Base-by-base conservation (phyloP, 2,113 vertebrate genomes). In the Odontophorus gujanensis region DNA sequence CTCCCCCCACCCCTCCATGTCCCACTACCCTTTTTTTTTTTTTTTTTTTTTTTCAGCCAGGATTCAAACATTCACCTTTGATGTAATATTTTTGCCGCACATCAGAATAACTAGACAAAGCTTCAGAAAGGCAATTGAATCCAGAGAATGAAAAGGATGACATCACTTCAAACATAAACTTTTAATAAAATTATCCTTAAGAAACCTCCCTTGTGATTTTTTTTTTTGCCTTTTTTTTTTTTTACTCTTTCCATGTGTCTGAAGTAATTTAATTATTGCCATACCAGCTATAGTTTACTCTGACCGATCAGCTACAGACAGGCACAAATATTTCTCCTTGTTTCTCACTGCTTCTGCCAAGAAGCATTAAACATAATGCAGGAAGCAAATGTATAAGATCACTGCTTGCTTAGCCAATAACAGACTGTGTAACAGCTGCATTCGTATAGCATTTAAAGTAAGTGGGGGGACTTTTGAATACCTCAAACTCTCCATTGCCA, bases 71-170 rank as follows among this genome's bases (percentile, higher is more conserved):
- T 93, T 94, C 91, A 96, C 91, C 95, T 98, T 98, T 98, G 97
- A 98, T 97, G 97, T 96, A 89, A 90, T 92, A 97, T 89, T 97
- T 97, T 96, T 92, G 76, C 96, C 91, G 94, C 92, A 96, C 96
- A 97, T 97, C 97, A 97, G 96, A 97, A 97, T 96, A 97, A 93
- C 94, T 97, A 90, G 87, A 89, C 96, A 79, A 95, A 93, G 94
- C 97, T 98, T 97, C 97, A 97, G 96, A 98, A 97, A 94, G 88
- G 92, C 94, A 97, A 95, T 24, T 95, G 95, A 96, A 97, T 94
- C 91, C 92, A 94, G 90, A 97, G 90, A 97, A 97, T 51, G 24
- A 96, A 97, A 96, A 94, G 79, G 65, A 95, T 97, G 81, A 97
- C 94, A 97, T 97, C 96, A 92, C 97, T 98, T 98, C 97, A 97